These are phyloP conservation scores for Zhuqinia jingwanae DNA, from an alignment of 2,888 invertebrate species.

Conservation along the genomic window DNA sequence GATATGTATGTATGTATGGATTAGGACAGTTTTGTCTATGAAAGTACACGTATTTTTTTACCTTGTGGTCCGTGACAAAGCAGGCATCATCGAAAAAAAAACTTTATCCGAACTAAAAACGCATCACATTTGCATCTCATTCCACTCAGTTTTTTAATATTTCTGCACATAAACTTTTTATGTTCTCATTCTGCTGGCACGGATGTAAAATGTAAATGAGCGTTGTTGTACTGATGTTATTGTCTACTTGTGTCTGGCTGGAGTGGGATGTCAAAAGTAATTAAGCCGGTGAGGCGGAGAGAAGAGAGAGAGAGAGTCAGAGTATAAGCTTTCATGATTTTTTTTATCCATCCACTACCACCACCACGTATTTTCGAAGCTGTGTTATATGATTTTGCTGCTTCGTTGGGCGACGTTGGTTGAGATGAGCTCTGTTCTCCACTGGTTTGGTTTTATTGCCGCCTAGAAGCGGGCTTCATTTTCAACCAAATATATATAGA, in stretches of 20 bases:
- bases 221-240: slow-evolving; percentile 15
- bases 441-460: slow-evolving; percentile 46
- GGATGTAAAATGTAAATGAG: slow-evolving; percentile 36
- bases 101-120: too few relatives aligned
- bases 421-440: slow-evolving; percentile 20
- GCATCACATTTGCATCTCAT: slow-evolving; percentile 11
- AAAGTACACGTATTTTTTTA: too few relatives aligned
- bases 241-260: background rate
- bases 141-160: slow-evolving; percentile 16
- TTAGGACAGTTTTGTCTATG: too few relatives aligned
- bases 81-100: too few relatives aligned
- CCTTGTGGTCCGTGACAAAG: too few relatives aligned
- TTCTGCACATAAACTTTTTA: slow-evolving; percentile 28
- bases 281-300: slow-evolving; percentile 51
- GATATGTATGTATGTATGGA: too few relatives aligned
- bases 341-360: background rate
- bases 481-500: background rate
- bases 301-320: slow-evolving; percentile 3
- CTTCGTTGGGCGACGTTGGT: background rate
- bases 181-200: slow-evolving; percentile 34
- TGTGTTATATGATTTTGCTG: background rate
- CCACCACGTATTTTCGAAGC: too few relatives aligned
- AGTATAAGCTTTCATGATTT: slow-evolving; percentile 3
- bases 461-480: slow-evolving; percentile 36
- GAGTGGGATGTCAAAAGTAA: slow-evolving; percentile 52